These are phyloP conservation scores for Andrena bicolor DNA, from an alignment of 2,888 invertebrate genomes.

Conservation along the genomic window DNA sequence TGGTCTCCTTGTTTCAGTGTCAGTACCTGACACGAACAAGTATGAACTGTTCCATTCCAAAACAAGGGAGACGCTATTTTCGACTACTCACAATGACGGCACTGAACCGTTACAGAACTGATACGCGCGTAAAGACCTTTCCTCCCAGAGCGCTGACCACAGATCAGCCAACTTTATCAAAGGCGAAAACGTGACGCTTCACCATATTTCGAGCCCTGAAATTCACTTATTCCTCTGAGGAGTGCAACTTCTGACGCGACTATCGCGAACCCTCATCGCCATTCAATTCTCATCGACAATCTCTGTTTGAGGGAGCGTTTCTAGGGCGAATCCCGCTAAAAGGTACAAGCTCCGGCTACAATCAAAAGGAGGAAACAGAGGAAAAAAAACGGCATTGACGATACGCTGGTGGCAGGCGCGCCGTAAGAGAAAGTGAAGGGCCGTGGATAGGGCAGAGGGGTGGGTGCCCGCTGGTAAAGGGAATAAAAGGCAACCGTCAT, in stretches of 20 bases:
- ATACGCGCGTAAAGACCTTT: no score
- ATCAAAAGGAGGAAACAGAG: slow-evolving; percentile 8
- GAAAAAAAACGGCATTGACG: slow-evolving; percentile 24
- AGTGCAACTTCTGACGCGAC: not conserved
- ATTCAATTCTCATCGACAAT: slow-evolving; percentile 27
- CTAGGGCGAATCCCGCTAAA: slow-evolving; percentile 23
- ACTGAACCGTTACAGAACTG: no score
- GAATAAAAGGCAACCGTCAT: slow-evolving; percentile 79
- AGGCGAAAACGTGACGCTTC: not conserved
- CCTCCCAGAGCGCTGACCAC: no score
- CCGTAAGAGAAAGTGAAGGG: slow-evolving; percentile 44
- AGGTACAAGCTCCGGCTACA: slow-evolving; percentile 2
- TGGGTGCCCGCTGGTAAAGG: slow-evolving; percentile 52
- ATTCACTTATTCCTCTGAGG: not conserved
- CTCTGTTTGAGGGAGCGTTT: slow-evolving; percentile 11
- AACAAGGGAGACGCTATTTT: no score
- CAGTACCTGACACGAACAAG: no score
- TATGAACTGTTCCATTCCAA: no score
- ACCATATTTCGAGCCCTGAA: no score
- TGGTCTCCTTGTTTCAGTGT: no score
- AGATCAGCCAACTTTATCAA: not conserved
- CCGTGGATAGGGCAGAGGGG: slow-evolving; percentile 28
- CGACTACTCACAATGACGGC: no score
- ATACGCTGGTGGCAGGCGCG: slow-evolving; percentile 5
- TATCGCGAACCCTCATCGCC: slow-evolving; percentile 18